Evolutionary conservation across 2,113 vertebrate species (phyloP), one percentile per base, ranked within the genome.

Genomic region (Apaloderma vittatum): DNA sequence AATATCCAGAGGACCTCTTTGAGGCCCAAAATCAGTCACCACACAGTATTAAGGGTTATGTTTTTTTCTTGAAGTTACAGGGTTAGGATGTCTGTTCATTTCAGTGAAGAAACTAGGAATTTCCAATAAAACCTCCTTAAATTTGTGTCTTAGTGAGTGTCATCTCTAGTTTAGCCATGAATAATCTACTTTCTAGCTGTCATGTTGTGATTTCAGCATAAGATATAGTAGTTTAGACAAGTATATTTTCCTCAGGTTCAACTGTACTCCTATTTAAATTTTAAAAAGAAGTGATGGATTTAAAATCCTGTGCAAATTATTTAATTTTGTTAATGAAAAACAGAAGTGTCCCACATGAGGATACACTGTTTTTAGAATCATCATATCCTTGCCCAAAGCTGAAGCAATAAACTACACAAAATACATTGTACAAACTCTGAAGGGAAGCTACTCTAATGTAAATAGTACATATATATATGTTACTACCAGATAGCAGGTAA

Each of bases 31-130:
- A 63, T 55, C 14, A 71, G 13, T 45, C 12, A 78, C 22, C 30
- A 34, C 5, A 29, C 32, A 26, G 15, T 68, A 79, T 70, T 43
- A 24, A 0, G 1, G 52, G 20, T 54, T 57, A 52, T 0, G 4
- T 57, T 63, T 59, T 51, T 49, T 45, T n/a, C 19, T 55, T 61
- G 45, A 87, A 71, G 21, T 48, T 68, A 3, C 17, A 74, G 15
- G 2, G 19, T 71, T 62, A 81, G 19, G 16, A 51, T 51, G 16
- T 17, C 59, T 74, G 30, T 34, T 66, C 78, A 36, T 75, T 79
- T 85, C 9, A 26, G 6, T 57, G 45, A 63, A 86, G 49, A 82
- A 87, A 34, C 13, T 4, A 74, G 24, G 12, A 15, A 68, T 74
- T 89, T 91, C 49, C 54, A 83, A 74, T 26, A 49, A 86, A 88